phyloP scores from a whole-genome alignment of 2,888 invertebrate species.

The Dasysyrphus tricinctus region DNA sequence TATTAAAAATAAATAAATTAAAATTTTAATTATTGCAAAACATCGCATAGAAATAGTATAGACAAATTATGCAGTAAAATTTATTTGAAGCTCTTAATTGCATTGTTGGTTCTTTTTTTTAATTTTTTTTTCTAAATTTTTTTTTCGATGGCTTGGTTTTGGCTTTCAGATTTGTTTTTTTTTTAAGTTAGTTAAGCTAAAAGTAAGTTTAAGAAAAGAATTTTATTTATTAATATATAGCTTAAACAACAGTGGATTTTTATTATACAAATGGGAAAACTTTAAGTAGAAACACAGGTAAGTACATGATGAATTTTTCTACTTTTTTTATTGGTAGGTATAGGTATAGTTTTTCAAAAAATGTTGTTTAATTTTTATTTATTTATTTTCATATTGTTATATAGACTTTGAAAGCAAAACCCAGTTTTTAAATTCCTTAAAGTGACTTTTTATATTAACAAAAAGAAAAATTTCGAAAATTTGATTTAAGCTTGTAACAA shows the following conservation, averaged over 20 bases:
- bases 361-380: background rate
- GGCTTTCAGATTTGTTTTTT: conserved; percentile 31
- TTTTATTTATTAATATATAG: conserved; percentile 15
- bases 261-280: conserved; percentile 1
- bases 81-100: conserved; percentile 75
- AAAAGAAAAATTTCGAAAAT: too few species aligned
- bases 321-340: background rate
- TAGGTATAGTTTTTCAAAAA: background rate
- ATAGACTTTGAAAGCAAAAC: background rate
- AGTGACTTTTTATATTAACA: background rate
- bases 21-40: conserved; percentile 57
- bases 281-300: background rate
- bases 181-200: conserved; percentile 16
- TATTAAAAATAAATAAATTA: conserved; percentile 23
- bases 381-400: background rate
- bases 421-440: background rate
- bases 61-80: conserved; percentile 69
- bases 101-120: conserved; percentile 69
- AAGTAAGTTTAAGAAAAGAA: conserved; percentile 26
- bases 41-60: conserved; percentile 61
- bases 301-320: conserved; percentile 2
- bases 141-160: conserved; percentile 62
- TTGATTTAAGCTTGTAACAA: too few species aligned
- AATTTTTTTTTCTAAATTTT: conserved; percentile 39
- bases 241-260: conserved; percentile 14